Evolutionary conservation across 2,888 invertebrate genomes (phyloP), one percentile per base, ranked within the genome.

Genomic region (Erpobdella octoculata): DNA sequence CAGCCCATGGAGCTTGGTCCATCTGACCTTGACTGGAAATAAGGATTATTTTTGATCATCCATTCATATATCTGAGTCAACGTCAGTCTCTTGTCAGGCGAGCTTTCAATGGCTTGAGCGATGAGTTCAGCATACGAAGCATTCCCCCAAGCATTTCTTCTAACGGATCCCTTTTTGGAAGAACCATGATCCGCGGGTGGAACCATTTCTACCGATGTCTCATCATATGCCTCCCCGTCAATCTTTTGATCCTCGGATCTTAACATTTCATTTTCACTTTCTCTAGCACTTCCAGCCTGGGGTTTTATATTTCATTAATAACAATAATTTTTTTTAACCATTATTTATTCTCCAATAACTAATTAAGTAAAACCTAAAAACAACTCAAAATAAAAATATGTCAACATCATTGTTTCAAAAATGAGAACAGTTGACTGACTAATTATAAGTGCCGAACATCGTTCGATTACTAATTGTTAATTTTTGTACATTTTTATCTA

Each of bases 21-120:
- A 85, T 98, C 98, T 53, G 97, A 97, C 84, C 98, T 97, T 86
- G 98, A 96, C 86, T 96, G 95, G 88, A 98, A 98, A 86, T 96
- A 98, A 79, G 95, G 90, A 80, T 98, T 95, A 85, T 98, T 97
- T 85, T 94, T 93, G 12, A 67, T 46, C 96, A 98, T 98, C 97
- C 97, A 98, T 85, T 98, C 97, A 87, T 98, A 98, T 81, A 98
- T 97, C 86, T 98, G 97, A 73, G 94, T 93, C 78, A 98, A 86
- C 2, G 98, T 98, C 75, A 98, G 88, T 73, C 97, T 87, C 84
- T 93, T 92, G 81, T 98, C 97, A 62, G 91, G 90, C 69, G 95
- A 91, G 74, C 93, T 93, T 80, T 92, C 91, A 84, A 98, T 97
- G 79, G 97, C 97, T 84, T 96, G 94, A 21, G 97, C 96, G 82